Conservation (phyloP, 2,113 vertebrate genomes). For the Aspiorhynchus laticeps region DNA sequence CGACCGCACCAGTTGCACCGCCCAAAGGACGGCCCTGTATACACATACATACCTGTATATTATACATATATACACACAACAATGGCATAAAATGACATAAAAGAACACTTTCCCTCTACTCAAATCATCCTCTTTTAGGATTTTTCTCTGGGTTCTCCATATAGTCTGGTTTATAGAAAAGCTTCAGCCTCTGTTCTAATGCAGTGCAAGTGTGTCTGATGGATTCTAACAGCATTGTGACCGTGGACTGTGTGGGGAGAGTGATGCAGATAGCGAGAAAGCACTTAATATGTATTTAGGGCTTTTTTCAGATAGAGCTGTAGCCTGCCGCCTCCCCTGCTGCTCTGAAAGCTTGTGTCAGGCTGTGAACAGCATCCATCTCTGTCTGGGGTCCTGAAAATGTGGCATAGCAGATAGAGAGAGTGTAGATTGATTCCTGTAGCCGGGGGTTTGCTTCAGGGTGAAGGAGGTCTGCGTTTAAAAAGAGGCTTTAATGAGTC, state of each 20-base stretch:
- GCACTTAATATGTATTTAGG: slow-evolving; percentile 49
- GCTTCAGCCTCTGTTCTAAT: slow-evolving; percentile 6
- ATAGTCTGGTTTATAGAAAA: background rate
- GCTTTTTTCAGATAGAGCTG: slow-evolving; percentile 31
- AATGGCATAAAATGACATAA: background rate
- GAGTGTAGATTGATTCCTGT: slow-evolving; percentile 36
- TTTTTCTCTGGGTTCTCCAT: background rate
- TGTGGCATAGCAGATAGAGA: slow-evolving; percentile 24
- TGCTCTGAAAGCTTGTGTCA: slow-evolving; percentile 26
- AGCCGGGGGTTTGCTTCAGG: slow-evolving; percentile 26
- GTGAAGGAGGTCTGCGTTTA: slow-evolving; percentile 33
- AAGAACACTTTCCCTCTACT: background rate
- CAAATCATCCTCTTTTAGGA: background rate
- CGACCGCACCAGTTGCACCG: too few species aligned
- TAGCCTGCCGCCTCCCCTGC: slow-evolving; percentile 37
- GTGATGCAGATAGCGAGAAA: slow-evolving; percentile 26
- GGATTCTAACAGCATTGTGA: slow-evolving; percentile 31
- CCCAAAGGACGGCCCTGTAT: too few species aligned
- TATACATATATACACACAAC: too few species aligned
- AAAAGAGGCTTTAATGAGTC: slow-evolving; percentile 42
- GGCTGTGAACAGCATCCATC: slow-evolving; percentile 48
- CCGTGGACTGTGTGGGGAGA: background rate
- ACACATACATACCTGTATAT: background rate
- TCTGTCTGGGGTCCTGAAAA: slow-evolving; percentile 43
- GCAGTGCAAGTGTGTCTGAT: background rate